phyloP scores from a whole-genome alignment of 2,797 vertebrate genomes.

The Lacerta viridis region DNA sequence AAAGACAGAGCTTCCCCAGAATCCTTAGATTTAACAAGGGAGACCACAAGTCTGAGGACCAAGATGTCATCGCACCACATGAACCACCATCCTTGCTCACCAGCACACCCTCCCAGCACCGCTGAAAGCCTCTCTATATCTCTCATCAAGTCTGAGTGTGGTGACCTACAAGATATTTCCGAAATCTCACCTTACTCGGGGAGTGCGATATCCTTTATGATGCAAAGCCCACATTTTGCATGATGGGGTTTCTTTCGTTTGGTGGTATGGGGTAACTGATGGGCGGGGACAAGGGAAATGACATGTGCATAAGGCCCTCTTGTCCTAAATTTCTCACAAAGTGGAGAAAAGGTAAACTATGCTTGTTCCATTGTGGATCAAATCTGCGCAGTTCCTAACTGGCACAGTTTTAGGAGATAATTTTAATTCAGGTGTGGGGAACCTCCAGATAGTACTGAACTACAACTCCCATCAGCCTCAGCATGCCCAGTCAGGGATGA shows the following conservation, averaged over 20 bases:
- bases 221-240: slow-evolving; percentile 2
- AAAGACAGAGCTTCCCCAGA: slow-evolving; percentile 95
- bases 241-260: neutral
- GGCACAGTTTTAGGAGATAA: neutral
- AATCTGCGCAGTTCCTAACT: slow-evolving; percentile 14
- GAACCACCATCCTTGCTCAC: slow-evolving; percentile 94
- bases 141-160: slow-evolving; percentile 97
- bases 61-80: slow-evolving; percentile 97
- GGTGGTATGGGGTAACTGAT: neutral
- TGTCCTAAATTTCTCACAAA: neutral
- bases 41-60: slow-evolving; percentile 96
- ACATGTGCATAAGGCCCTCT: fast-evolving
- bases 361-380: slow-evolving; percentile 5
- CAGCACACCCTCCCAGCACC: slow-evolving; percentile 91
- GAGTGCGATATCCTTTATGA: slow-evolving; percentile 98
- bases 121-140: slow-evolving; percentile 95
- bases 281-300: slow-evolving; percentile 8
- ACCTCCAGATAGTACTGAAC: too few species aligned
- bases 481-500: too few species aligned
- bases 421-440: neutral
- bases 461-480: too few species aligned
- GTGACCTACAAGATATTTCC: slow-evolving; percentile 97
- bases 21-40: slow-evolving; percentile 96
- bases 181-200: slow-evolving; percentile 98
- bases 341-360: neutral